Conservation (phyloP, 2,113 vertebrate genomes). For the Phyllostomus hastatus region DNA sequence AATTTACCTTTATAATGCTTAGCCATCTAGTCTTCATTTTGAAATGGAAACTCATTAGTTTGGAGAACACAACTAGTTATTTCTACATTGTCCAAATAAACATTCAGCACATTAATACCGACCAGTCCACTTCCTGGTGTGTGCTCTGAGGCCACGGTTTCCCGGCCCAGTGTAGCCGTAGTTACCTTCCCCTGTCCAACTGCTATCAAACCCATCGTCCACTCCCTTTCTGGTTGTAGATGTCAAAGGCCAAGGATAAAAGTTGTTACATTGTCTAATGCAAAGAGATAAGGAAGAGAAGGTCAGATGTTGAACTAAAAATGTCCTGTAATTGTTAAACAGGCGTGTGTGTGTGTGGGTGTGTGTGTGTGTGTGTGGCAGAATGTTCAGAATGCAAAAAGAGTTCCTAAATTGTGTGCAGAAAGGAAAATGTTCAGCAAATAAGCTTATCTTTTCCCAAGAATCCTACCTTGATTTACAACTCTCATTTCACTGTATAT, state of each 20-base stretch:
- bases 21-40: neutral
- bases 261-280: neutral
- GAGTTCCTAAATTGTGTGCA: neutral
- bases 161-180: neutral
- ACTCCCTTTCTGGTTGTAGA: neutral
- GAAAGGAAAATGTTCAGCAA: neutral
- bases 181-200: neutral
- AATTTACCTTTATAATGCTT: neutral
- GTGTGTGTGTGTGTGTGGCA: neutral
- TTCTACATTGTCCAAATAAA: neutral
- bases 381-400: neutral
- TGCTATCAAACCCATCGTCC: neutral
- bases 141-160: neutral
- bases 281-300: neutral
- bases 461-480: neutral
- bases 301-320: neutral
- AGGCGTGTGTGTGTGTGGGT: neutral
- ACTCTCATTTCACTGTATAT: neutral
- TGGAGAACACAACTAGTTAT: neutral
- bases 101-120: neutral
- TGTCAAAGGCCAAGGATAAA: neutral
- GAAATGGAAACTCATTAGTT: neutral
- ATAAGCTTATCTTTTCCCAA: neutral
- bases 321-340: neutral
- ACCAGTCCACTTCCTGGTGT: neutral